Conservation (phyloP, 2,888 invertebrate genomes). For the Pherbina coryleti region DNA sequence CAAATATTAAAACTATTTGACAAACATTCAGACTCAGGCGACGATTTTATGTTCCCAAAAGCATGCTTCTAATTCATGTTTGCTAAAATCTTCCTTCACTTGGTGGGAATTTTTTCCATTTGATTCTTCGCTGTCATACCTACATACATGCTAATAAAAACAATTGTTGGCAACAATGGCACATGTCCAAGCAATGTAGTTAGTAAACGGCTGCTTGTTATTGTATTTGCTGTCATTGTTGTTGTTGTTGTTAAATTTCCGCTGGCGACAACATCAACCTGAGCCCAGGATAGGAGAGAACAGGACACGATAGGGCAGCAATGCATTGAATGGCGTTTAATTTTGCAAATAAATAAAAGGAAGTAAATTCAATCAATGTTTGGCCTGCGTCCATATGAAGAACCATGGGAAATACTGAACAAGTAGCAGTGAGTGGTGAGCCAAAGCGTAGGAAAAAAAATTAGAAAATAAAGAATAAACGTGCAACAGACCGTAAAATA, state of each 20-base stretch:
- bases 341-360: slow-evolving; percentile 49
- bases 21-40: not conserved
- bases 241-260: not conserved
- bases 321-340: slow-evolving; percentile 30
- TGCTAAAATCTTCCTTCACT: not conserved
- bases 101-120: not conserved
- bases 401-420: not conserved
- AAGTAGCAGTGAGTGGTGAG: not conserved
- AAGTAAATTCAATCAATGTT: slow-evolving; percentile 51
- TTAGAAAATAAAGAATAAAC: not conserved
- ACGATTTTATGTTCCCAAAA: not conserved
- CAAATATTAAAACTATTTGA: not conserved
- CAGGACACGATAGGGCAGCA: not conserved
- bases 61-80: not conserved
- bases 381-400: slow-evolving; percentile 23
- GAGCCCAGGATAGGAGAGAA: not conserved
- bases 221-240: not conserved
- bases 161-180: slow-evolving; percentile 28
- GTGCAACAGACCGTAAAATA: slow-evolving; percentile 17
- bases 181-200: slow-evolving; percentile 9
- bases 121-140: not conserved
- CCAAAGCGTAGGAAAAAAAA: not conserved
- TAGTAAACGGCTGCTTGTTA: not conserved
- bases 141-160: slow-evolving; percentile 5
- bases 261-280: not conserved